Conservation (phyloP, 30 jellyfish, hydroid and myxozoan species). For the Aurelia coerulea region DNA sequence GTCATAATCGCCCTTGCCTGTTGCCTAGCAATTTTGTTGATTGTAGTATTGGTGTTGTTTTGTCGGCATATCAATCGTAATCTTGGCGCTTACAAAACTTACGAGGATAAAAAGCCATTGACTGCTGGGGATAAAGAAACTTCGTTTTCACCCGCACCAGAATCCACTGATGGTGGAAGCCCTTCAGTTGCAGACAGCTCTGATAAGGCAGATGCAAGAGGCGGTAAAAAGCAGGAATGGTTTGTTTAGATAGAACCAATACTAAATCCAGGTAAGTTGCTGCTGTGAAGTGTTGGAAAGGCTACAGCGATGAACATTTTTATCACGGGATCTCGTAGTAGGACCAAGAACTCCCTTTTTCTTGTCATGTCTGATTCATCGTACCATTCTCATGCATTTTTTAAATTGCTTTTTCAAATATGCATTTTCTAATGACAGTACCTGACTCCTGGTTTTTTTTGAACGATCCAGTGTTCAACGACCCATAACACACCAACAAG, state of each 20-base stretch:
- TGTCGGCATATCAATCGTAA: slow-evolving; percentile 66
- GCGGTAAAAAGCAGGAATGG: slow-evolving; percentile 58
- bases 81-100: slow-evolving; percentile 68
- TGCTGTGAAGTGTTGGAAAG: background rate
- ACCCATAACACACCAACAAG: too few relatives aligned
- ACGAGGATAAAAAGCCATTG: slow-evolving; percentile 70
- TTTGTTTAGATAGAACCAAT: slow-evolving; percentile 16
- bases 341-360: too few relatives aligned
- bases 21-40: slow-evolving; percentile 32
- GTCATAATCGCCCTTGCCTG: slow-evolving; percentile 36
- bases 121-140: slow-evolving; percentile 15
- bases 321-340: too few relatives aligned
- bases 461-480: too few relatives aligned
- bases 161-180: slow-evolving; percentile 28
- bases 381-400: too few relatives aligned
- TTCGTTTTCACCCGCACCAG: slow-evolving; percentile 43
- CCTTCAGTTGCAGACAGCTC: slow-evolving; percentile 3
- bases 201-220: background rate
- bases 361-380: too few relatives aligned
- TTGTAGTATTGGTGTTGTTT: slow-evolving; percentile 35
- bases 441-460: too few relatives aligned
- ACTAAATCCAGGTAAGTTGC: background rate
- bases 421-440: too few relatives aligned
- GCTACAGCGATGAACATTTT: too few relatives aligned
- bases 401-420: too few relatives aligned